Evolutionary conservation across 2,113 vertebrate genomes (phyloP), one percentile per base, ranked within the genome.

Genomic region (Microcebus lehilahytsara): DNA sequence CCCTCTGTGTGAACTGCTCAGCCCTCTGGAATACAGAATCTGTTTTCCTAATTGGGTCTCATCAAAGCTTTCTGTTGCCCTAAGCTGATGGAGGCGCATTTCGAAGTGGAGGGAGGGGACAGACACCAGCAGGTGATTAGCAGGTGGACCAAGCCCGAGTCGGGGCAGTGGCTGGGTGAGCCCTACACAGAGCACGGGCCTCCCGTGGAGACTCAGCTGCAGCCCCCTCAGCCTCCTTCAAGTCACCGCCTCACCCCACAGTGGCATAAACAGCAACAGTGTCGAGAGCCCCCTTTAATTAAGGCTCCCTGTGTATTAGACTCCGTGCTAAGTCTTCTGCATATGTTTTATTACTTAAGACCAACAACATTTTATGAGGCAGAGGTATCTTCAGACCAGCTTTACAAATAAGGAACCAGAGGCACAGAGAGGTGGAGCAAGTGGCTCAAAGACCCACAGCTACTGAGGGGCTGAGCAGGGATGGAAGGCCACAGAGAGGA

Each of bases 31-130:
- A 78, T 3, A 67, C 46, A 16, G 93, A 90, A 40, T 85, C 96
- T 87, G 64, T 96, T 14, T 96, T 95, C 90, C 95, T 98, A 98
- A 98, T 98, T 98, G 98, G 90, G 94, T 96, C 1, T 71, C 97
- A 97, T 98, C 98, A 98, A 98, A 97, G 98, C 93, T 85, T 86
- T 96, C 90, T 87, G 2, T 83, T 97, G 96, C 96, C 92, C 85
- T 97, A 96, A 98, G 97, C 96, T 97, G 98, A 87, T 0, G 49
- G 90, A 96, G 86, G 83, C 10, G 5, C 72, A 25, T 71, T 0
- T 67, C 20, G 0, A 85, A 19, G 85, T 20, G 85, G 69, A 81
- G 84, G 85, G 91, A 79, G 94, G 80, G 12, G 71, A 30, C 49
- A 9, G 92, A 23, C 9, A 13, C 1, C 79, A 95, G 51, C 87